A percentile compares a stretch with the other conserved stretches of the same genome.
Conservation (phyloP, 2,797 vertebrate genomes). For the Scleropages formosus region DNA sequence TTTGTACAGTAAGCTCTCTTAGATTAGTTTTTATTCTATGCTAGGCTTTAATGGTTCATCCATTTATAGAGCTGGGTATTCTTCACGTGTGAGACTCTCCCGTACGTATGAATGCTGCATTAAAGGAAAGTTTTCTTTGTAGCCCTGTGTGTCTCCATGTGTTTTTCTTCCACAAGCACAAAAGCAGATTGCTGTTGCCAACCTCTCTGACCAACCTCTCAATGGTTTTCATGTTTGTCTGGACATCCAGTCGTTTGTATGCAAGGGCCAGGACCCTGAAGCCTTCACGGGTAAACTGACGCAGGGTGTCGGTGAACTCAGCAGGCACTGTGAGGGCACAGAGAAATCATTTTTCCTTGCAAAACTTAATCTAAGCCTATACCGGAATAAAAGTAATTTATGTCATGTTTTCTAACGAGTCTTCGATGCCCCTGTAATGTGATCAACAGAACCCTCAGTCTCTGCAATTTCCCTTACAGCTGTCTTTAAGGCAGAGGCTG, state of each 20-base stretch:
- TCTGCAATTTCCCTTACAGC: slow-evolving; percentile 29
- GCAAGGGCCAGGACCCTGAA: slow-evolving; percentile 87
- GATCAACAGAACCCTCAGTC: not conserved
- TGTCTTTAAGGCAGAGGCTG: slow-evolving; percentile 44
- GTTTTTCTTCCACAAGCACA: too few relatives aligned
- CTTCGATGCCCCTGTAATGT: not conserved
- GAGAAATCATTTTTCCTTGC: not conserved
- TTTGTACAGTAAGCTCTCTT: too few relatives aligned
- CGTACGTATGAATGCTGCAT: too few relatives aligned
- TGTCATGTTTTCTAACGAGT: not conserved
- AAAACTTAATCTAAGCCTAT: not conserved
- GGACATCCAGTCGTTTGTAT: slow-evolving; percentile 62
- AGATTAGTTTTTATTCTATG: too few relatives aligned
- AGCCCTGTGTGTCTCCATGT: too few relatives aligned
- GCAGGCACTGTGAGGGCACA: slow-evolving; percentile 71
- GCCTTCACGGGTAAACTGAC: slow-evolving; percentile 77
- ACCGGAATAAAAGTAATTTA: not conserved
- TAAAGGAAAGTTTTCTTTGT: too few relatives aligned
- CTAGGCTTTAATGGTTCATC: not conserved
- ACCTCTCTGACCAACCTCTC: slow-evolving; percentile 53
- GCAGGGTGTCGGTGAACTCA: slow-evolving; percentile 75
- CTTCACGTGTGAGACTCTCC: too few relatives aligned
- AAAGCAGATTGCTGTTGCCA: not conserved
- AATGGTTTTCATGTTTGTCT: slow-evolving; percentile 53
- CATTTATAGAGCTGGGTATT: too few relatives aligned